These are phyloP conservation scores for Hippocampus kuda DNA, from an alignment of 2,797 vertebrate species.

Conservation along the genomic window DNA sequence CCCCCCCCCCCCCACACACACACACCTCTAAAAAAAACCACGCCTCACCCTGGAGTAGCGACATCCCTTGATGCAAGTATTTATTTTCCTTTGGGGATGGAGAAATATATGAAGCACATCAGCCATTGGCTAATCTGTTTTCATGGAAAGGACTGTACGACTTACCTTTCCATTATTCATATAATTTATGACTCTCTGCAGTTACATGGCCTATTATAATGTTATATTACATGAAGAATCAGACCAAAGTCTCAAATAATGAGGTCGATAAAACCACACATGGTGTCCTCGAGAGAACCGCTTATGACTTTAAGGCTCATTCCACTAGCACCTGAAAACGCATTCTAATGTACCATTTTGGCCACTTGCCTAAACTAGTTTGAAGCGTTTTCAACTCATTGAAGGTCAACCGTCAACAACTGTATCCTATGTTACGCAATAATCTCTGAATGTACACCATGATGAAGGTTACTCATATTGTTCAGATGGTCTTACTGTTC, in stretches of 20 bases:
- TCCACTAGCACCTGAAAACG: background rate
- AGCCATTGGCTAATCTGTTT: constrained; percentile 3
- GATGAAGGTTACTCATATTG: too few relatives aligned
- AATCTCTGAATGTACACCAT: background rate
- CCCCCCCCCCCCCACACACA: too few relatives aligned
- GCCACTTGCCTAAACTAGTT: background rate
- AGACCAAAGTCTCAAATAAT: constrained; percentile 3
- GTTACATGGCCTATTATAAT: constrained; percentile 4
- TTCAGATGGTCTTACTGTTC: too few relatives aligned
- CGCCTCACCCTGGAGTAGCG: too few relatives aligned
- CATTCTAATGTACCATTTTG: background rate
- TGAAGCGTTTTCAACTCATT: background rate
- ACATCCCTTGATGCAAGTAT: background rate
- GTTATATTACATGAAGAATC: constrained; percentile 8
- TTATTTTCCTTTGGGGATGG: background rate
- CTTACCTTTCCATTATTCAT: constrained; percentile 3
- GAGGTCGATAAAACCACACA: background rate
- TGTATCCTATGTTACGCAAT: background rate
- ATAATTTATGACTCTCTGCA: constrained; percentile 3
- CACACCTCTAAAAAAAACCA: too few relatives aligned
- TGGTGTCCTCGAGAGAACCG: background rate
- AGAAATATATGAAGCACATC: background rate
- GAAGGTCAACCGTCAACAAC: background rate
- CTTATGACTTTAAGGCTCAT: background rate
- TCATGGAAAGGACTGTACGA: background rate